A percentile compares a stretch with the other conserved stretches of the same genome.
These are phyloP conservation scores for Pogona vitticeps DNA, from an alignment of 2,113 vertebrate species.

Conservation along the genomic window DNA sequence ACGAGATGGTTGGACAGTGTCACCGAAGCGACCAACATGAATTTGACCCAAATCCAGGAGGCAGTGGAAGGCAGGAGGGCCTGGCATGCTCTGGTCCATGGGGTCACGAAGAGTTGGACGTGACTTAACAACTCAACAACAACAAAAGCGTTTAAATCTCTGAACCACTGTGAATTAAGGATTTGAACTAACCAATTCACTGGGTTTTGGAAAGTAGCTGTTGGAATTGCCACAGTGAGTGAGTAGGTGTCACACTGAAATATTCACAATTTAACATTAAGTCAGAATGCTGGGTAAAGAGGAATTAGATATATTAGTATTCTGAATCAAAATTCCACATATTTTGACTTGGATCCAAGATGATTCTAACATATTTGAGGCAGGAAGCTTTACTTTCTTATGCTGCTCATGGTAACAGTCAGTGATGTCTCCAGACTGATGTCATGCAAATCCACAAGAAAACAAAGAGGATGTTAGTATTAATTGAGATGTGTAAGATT, in stretches of 20 bases:
- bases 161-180: not conserved
- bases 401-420: constrained; percentile 16
- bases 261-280: constrained; percentile 10
- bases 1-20: no score
- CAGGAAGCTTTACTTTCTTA: not conserved
- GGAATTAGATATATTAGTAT: not conserved
- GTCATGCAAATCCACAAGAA: not conserved
- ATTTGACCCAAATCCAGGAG: no score
- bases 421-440: constrained; percentile 20
- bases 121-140: no score
- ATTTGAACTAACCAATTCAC: constrained; percentile 2
- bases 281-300: constrained; percentile 13
- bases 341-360: not conserved
- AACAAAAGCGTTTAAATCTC: not conserved
- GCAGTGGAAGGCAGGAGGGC: no score
- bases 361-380: accelerated
- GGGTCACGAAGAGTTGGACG: no score
- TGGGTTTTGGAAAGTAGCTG: not conserved
- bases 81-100: no score
- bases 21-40: no score
- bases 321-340: not conserved
- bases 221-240: not conserved
- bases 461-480: not conserved
- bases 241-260: not conserved
- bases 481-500: not conserved